These are phyloP conservation scores for Paedocypris sp. DNA, from an alignment of 2,113 vertebrate genomes.

Conservation along the genomic window DNA sequence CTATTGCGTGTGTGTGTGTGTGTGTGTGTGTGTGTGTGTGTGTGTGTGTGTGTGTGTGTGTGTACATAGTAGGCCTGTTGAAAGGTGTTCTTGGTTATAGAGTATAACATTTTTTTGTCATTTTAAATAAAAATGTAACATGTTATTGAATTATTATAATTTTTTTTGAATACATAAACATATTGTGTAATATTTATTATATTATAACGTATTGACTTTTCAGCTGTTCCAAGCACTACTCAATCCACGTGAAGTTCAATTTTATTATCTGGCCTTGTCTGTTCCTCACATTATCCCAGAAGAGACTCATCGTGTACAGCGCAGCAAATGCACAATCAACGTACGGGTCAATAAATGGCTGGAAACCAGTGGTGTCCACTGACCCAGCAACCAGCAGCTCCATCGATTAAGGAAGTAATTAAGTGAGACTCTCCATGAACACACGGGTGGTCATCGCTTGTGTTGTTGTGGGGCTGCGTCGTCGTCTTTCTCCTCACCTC, in stretches of 20 bases:
- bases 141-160: too few species aligned
- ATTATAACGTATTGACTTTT: too few species aligned
- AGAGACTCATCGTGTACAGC: slow-evolving; percentile 35
- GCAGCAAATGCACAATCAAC: slow-evolving; percentile 45
- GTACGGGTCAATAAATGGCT: slow-evolving; percentile 45
- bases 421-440: slow-evolving; percentile 45
- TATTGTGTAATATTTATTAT: too few species aligned
- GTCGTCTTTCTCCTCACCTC: slow-evolving; percentile 21
- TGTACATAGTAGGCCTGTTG: too few species aligned
- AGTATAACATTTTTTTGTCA: too few species aligned
- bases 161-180: too few species aligned
- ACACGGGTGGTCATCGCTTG: slow-evolving; percentile 34
- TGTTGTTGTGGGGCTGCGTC: slow-evolving; percentile 10
- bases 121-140: too few species aligned
- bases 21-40: neutral
- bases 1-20: neutral
- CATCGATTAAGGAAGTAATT: slow-evolving; percentile 54
- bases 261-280: neutral
- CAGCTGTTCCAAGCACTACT: too few species aligned
- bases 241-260: neutral
- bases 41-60: too few species aligned
- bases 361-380: slow-evolving; percentile 39
- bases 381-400: slow-evolving; percentile 35
- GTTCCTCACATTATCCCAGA: slow-evolving; percentile 8
- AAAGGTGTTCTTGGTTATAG: too few species aligned